Evolutionary conservation across 35 echinoderm and acorn worm genomes (phyloP), one percentile per base, ranked within the genome.

Genomic region (Heliocidaris tuberculata): DNA sequence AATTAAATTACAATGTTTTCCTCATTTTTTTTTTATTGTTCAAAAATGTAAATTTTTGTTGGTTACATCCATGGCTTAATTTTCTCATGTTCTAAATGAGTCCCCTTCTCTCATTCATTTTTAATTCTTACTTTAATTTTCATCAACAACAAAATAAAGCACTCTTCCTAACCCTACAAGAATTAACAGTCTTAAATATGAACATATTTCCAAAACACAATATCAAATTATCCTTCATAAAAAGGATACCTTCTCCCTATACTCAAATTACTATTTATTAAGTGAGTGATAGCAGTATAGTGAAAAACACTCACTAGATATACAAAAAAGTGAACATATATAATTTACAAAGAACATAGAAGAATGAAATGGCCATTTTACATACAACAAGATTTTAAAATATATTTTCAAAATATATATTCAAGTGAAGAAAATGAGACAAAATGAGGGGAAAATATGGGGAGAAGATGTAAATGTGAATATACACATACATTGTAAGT

Each of bases 11-110:
- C 47, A 89, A 47, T 89, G 27, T 89, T 89, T 89, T 89, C 47
- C 87, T 47, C 87, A 89, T 89, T 89, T 89, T 89, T 89, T 85
- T 88, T 89, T 89, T 89, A 89, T 89, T 89, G 87, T 42, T 89
- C 87, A 89, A 89, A 89, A 89, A 89, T 89, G 87, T 89, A 89
- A 89, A 89, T 89, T 89, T 89, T 89, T 89, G 87, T n/a, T 89
- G 87, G 31, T 89, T 89, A 89, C 87, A 89, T 32, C 47, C 31
- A 89, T 89, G 12, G 31, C 87, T 89, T 89, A 47, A 47, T 89
- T 89, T 89, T 47, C 47, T 48, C 47, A 32, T n/a, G 29, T 89
- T 89, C 47, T 78, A 78, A 78, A 78, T 78, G 65, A 78, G 65
- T 78, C 27, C 65, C 21, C 65, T 78, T 24, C 65, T 78, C 21